Evolutionary conservation across 2,888 invertebrate genomes (phyloP).

Genomic region (Sarcophaga carnaria): DNA sequence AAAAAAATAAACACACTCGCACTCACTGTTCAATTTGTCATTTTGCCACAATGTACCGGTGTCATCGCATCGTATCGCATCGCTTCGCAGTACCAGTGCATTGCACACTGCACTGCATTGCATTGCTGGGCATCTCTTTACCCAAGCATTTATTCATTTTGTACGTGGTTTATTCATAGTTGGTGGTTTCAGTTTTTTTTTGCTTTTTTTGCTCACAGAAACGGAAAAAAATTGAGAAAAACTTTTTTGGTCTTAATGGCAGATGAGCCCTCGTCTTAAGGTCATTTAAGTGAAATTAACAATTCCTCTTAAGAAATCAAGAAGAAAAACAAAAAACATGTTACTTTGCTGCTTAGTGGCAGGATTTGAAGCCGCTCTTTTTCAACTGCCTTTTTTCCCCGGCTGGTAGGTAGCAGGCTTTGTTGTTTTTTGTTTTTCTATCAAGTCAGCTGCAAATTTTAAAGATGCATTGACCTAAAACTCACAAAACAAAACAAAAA

Average conservation of each 20-base stretch:
- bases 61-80: constrained; percentile 62
- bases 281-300: constrained; percentile 69
- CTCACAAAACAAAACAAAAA: constrained; percentile 24
- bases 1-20: constrained; percentile 45
- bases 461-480: constrained; percentile 49
- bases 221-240: not conserved
- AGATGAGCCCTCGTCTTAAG: constrained; percentile 69
- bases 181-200: constrained; percentile 54
- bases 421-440: not conserved
- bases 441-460: constrained; percentile 59
- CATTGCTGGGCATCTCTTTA: not conserved
- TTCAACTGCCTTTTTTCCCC: not conserved
- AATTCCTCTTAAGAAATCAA: constrained; percentile 42
- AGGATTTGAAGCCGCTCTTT: not conserved
- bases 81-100: constrained; percentile 10
- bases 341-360: not conserved
- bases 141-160: not conserved
- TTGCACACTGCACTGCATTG: too few relatives aligned
- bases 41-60: constrained; percentile 65
- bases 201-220: not conserved
- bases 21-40: constrained; percentile 63
- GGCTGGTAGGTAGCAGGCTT: not conserved
- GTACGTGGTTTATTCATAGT: constrained; percentile 63
- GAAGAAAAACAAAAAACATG: constrained; percentile 45
- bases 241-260: constrained; percentile 64